A percentile compares a stretch with the other conserved stretches of the same genome.
Conservation (phyloP, 2,888 invertebrate genomes). For the Prenolepis imparis region DNA sequence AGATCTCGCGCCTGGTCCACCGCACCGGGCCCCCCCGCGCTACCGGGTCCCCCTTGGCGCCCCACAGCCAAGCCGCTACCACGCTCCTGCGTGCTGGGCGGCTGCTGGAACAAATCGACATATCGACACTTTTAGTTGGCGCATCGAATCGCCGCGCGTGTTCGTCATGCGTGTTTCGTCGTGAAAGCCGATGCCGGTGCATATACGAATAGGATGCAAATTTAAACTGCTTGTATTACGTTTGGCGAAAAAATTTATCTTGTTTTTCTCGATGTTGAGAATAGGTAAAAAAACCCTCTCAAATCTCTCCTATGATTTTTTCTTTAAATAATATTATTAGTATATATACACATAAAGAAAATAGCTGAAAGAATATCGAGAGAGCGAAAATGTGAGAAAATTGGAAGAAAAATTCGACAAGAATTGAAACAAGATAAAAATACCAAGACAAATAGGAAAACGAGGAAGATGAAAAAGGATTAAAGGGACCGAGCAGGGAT, state of each 20-base stretch:
- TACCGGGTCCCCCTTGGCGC: constrained; percentile 87
- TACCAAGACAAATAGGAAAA: constrained; percentile 18
- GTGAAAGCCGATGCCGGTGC: neutral
- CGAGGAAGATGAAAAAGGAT: neutral
- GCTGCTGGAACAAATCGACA: constrained; percentile 87
- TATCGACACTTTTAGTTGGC: constrained; percentile 50
- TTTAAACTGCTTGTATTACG: neutral
- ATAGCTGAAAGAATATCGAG: neutral
- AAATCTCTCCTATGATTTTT: neutral
- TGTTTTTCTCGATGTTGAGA: constrained; percentile 12
- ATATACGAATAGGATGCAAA: constrained; percentile 1
- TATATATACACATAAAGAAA: neutral
- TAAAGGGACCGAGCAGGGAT: constrained; percentile 16
- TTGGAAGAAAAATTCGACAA: neutral
- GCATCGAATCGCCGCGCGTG: constrained; percentile 27
- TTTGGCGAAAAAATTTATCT: neutral
- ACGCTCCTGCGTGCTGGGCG: constrained; percentile 87
- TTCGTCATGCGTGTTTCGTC: neutral
- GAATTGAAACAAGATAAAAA: neutral
- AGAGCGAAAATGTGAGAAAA: neutral
- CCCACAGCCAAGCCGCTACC: constrained; percentile 85
- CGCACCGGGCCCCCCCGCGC: constrained; percentile 87
- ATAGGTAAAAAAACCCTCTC: neutral
- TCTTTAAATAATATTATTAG: neutral
- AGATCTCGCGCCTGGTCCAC: constrained; percentile 92